A percentile compares a stretch with the other conserved stretches of the same genome.
phyloP scores from a whole-genome alignment of 1,140 invertebrate genomes.

The Neelides sp. region DNA sequence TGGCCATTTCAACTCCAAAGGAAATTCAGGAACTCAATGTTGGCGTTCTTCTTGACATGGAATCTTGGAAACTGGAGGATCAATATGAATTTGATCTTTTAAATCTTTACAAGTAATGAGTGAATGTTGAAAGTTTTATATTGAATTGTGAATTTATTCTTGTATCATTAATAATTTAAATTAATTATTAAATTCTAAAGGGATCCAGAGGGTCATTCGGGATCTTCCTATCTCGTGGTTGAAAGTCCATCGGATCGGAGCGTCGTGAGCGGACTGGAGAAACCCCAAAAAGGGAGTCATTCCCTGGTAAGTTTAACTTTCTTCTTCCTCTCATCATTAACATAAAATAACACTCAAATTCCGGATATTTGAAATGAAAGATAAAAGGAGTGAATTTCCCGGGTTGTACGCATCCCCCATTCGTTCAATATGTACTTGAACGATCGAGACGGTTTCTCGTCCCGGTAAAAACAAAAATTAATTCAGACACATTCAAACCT shows the following conservation, averaged over 20 bases:
- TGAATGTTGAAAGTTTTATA: not conserved
- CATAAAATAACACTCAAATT: not conserved
- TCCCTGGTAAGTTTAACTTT: constrained; percentile 28
- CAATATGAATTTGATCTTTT: constrained; percentile 92
- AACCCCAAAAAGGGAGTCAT: constrained; percentile 30
- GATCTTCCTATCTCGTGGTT: constrained; percentile 80
- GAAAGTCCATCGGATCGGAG: constrained; percentile 67
- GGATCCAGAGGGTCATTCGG: constrained; percentile 48
- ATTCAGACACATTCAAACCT: constrained; percentile 5
- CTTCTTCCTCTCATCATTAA: constrained; percentile 39
- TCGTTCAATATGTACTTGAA: constrained; percentile 85
- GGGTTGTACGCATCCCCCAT: constrained; percentile 81
- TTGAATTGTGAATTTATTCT: constrained; percentile 9
- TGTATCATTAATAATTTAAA: constrained; percentile 4
- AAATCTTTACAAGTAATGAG: constrained; percentile 58
- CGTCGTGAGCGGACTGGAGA: constrained; percentile 38
- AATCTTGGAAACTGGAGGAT: constrained; percentile 74
- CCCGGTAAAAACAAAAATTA: constrained; percentile 60
- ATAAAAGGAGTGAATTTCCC: constrained; percentile 89
- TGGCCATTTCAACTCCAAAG: constrained; percentile 84
- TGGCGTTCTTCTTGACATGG: constrained; percentile 68
- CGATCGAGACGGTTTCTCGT: constrained; percentile 83
- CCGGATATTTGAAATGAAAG: constrained; percentile 38
- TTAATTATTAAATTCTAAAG: constrained; percentile 34
- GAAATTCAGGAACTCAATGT: constrained; percentile 98